Evolutionary conservation across 2,113 vertebrate species (phyloP).

Genomic region (Gobiocypris rarus): DNA sequence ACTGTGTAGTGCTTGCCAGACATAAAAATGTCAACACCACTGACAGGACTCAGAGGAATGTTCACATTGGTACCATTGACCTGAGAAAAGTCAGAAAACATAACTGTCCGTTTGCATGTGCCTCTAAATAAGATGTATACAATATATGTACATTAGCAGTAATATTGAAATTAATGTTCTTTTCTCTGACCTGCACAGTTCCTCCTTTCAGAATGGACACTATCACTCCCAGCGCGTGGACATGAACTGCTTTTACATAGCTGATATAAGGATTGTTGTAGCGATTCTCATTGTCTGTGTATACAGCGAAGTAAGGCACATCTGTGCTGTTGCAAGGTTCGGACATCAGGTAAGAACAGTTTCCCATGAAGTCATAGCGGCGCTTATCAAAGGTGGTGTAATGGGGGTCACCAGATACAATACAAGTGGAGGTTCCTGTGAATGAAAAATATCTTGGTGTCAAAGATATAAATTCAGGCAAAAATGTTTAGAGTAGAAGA

Average conservation of each 20-base stretch:
- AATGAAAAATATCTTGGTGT: neutral
- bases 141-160: neutral
- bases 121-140: neutral
- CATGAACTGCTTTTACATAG: slow-evolving; percentile 78
- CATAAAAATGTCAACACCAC: slow-evolving; percentile 55
- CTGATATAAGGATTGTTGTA: slow-evolving; percentile 69
- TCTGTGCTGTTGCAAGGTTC: slow-evolving; percentile 68
- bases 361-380: slow-evolving; percentile 79
- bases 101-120: neutral
- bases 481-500: neutral
- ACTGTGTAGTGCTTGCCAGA: slow-evolving; percentile 59
- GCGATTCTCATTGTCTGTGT: slow-evolving; percentile 76
- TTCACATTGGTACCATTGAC: slow-evolving; percentile 59
- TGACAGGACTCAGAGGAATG: slow-evolving; percentile 47
- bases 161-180: neutral
- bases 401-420: slow-evolving; percentile 75
- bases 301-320: slow-evolving; percentile 70
- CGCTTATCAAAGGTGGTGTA: slow-evolving; percentile 78
- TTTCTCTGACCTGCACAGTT: slow-evolving; percentile 70
- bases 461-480: neutral
- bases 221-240: slow-evolving; percentile 66
- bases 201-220: slow-evolving; percentile 79
- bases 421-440: slow-evolving; percentile 70
- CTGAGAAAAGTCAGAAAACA: slow-evolving; percentile 42
- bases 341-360: slow-evolving; percentile 78